Conservation (phyloP, 2,797 vertebrate genomes). For the Hozukius guyotensis region DNA sequence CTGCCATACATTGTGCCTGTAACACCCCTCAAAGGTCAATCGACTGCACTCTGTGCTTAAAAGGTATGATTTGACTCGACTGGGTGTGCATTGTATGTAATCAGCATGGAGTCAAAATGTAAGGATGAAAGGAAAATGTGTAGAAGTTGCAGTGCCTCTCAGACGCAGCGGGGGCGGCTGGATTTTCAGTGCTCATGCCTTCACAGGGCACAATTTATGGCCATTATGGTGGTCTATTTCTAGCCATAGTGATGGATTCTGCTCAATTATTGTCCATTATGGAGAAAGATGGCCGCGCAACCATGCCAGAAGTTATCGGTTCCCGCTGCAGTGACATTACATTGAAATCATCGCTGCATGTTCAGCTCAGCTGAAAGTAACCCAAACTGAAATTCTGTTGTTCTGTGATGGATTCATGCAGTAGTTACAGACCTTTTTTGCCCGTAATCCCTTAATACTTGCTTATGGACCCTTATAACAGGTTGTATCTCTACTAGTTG, state of each 20-base stretch:
- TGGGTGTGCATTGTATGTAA: slow-evolving; percentile 73
- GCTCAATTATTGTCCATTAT: slow-evolving; percentile 97
- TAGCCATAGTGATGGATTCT: slow-evolving; percentile 90
- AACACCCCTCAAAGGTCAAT: slow-evolving; percentile 50
- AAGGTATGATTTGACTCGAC: slow-evolving; percentile 74
- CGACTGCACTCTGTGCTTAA: slow-evolving; percentile 49
- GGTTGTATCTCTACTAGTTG: neutral
- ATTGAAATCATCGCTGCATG: slow-evolving; percentile 77
- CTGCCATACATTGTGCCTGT: slow-evolving; percentile 5
- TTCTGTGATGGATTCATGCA: slow-evolving; percentile 7
- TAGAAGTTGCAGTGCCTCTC: slow-evolving; percentile 74
- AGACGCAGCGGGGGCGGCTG: slow-evolving; percentile 73
- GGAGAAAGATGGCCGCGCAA: slow-evolving; percentile 86
- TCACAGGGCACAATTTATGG: slow-evolving; percentile 87
- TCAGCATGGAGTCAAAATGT: slow-evolving; percentile 78
- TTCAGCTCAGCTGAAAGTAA: slow-evolving; percentile 59
- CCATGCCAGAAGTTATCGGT: slow-evolving; percentile 82
- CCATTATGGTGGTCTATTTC: slow-evolving; percentile 86
- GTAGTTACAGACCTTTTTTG: neutral
- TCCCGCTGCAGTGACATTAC: slow-evolving; percentile 75
- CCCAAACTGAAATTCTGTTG: slow-evolving; percentile 27
- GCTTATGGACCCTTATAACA: neutral
- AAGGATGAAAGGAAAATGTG: slow-evolving; percentile 65
- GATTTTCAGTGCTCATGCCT: slow-evolving; percentile 74
- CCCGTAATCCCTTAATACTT: neutral